phyloP scores from a whole-genome alignment of 1,140 invertebrate species.

The Cephus cinctus region DNA sequence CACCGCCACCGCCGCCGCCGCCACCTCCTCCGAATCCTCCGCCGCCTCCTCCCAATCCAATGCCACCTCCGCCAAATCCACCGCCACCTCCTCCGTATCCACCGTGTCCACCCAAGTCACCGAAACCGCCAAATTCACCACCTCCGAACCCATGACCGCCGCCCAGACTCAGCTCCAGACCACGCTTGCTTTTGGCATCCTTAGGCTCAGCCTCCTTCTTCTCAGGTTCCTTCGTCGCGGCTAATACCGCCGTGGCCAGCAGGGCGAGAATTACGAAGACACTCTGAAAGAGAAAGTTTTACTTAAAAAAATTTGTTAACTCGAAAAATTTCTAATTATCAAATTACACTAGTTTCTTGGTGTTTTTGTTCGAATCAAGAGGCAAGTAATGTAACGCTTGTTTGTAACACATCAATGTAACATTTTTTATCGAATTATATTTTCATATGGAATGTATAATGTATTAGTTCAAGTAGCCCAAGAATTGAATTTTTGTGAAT shows the following conservation, averaged over 20 bases:
- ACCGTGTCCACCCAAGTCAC: no score
- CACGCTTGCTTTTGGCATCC: slow-evolving; percentile 42
- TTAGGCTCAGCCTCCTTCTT: slow-evolving; percentile 25
- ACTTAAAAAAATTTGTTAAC: no score
- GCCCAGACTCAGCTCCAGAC: slow-evolving; percentile 38
- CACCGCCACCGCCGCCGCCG: slow-evolving; percentile 24
- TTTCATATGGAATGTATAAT: no score
- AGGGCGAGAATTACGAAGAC: slow-evolving; percentile 34
- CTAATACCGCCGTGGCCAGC: slow-evolving; percentile 22
- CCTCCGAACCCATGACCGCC: slow-evolving; percentile 19
- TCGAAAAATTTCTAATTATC: no score
- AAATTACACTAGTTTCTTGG: no score
- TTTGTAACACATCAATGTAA: no score
- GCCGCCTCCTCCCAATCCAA: neutral
- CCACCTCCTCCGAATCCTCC: slow-evolving; percentile 14
- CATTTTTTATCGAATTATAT: no score
- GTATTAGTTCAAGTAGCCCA: no score
- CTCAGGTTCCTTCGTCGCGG: slow-evolving; percentile 18
- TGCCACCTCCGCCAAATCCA: slow-evolving; percentile 14
- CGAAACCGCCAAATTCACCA: slow-evolving; percentile 16
- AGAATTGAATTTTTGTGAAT: no score
- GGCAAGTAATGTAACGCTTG: no score
- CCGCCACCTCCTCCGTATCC: slow-evolving; percentile 21
- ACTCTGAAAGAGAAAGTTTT: slow-evolving; percentile 22
- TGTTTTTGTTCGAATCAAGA: no score